Evolutionary conservation across 2,113 vertebrate genomes (phyloP).

Genomic region (Crotalus helleri): DNA sequence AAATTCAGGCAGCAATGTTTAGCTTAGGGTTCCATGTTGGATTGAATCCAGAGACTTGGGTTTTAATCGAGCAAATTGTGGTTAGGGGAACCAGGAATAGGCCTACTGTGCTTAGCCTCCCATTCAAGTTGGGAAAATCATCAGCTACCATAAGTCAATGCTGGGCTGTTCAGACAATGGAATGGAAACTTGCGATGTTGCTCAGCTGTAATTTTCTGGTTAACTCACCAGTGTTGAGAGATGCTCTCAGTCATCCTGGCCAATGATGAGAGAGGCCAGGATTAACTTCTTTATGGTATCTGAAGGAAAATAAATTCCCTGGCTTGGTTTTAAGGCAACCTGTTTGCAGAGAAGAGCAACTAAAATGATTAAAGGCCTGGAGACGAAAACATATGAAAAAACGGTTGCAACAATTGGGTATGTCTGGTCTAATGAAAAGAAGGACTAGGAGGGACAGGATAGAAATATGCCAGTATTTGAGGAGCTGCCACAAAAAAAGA

Average conservation of each 20-base stretch:
- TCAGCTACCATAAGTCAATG: not conserved
- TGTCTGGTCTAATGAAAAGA: not conserved
- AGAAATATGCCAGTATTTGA: not conserved
- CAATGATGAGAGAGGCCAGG: not conserved
- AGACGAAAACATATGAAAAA: not conserved
- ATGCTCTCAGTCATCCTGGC: not conserved
- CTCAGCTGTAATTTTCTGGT: not conserved
- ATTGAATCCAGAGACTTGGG: not conserved
- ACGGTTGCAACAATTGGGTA: not conserved
- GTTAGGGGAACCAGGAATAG: not conserved
- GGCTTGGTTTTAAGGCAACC: not conserved
- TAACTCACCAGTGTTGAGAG: not conserved
- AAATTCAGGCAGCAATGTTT: too few relatives aligned
- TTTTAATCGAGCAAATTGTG: not conserved
- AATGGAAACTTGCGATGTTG: not conserved
- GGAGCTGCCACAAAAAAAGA: not conserved
- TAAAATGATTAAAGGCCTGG: not conserved
- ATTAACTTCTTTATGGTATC: not conserved
- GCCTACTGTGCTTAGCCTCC: not conserved
- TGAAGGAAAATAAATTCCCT: not conserved
- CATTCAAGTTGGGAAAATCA: not conserved
- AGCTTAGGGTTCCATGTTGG: not conserved
- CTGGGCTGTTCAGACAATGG: not conserved
- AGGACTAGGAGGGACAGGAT: not conserved
- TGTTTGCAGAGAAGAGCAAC: not conserved